These are phyloP conservation scores for Calliphora vicina DNA, from an alignment of 1,140 invertebrate genomes.

Conservation along the genomic window DNA sequence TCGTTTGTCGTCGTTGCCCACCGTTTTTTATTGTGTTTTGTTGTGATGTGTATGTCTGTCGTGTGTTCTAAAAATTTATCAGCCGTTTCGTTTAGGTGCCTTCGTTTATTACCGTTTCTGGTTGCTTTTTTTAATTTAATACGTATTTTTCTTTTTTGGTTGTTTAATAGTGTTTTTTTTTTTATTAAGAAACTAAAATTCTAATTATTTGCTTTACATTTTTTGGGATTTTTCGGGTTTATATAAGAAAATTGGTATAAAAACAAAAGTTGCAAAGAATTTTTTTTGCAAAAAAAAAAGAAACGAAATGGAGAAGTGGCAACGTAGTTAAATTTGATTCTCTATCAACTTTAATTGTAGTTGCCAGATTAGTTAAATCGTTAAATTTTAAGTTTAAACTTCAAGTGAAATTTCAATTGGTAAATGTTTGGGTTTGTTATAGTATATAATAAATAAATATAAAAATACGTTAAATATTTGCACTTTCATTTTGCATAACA, in stretches of 20 bases:
- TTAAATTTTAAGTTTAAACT: not conserved
- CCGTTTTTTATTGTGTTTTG: no score
- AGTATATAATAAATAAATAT: not conserved
- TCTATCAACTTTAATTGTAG: not conserved
- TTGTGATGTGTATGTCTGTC: no score
- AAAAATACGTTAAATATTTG: not conserved
- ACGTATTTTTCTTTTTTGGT: not conserved
- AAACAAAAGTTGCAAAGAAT: not conserved
- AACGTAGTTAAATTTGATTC: not conserved
- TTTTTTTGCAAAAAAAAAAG: not conserved
- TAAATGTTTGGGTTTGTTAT: not conserved
- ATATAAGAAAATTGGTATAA: not conserved
- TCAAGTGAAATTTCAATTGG: not conserved
- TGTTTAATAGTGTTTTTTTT: no score
- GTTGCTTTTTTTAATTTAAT: not conserved
- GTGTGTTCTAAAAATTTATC: conserved; percentile 10
- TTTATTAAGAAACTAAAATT: no score
- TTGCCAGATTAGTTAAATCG: not conserved
- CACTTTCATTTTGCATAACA: not conserved
- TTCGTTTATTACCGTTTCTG: conserved; percentile 9
- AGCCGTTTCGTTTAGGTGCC: not conserved
- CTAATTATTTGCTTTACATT: not conserved
- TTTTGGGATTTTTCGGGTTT: not conserved
- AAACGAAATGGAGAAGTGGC: not conserved
- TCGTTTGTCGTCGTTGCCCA: not conserved